phyloP scores from a whole-genome alignment of 2,113 vertebrate species.

The Lampris megalopsis region DNA sequence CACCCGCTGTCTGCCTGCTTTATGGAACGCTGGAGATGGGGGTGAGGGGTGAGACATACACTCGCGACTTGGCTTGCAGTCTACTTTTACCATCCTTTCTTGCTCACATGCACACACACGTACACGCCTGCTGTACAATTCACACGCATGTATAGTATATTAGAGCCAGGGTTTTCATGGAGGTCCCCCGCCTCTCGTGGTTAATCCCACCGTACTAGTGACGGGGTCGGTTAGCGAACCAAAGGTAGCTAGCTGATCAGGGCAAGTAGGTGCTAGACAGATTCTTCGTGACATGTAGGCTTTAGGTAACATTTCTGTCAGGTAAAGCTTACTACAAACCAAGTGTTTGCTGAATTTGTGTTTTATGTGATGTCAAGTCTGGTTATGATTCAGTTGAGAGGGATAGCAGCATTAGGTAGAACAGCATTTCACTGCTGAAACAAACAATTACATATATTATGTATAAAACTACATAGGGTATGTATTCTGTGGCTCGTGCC shows the following conservation, averaged over 20 bases:
- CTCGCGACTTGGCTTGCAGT: conserved; percentile 15
- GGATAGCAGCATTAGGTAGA: not conserved
- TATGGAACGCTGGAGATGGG: conserved; percentile 3
- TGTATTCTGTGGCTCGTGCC: no score
- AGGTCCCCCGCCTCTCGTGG: not conserved
- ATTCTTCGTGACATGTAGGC: conserved; percentile 1
- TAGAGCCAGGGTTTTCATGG: not conserved
- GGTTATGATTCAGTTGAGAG: not conserved
- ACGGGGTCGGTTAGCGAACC: not conserved
- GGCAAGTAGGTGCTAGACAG: not conserved
- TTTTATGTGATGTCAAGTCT: not conserved
- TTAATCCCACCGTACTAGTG: not conserved
- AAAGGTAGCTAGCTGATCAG: conserved; percentile 10
- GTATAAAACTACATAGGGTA: no score
- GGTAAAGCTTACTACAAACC: not conserved
- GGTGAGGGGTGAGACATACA: conserved; percentile 7
- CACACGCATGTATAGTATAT: not conserved
- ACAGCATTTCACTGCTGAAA: conserved; percentile 10
- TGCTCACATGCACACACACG: not conserved
- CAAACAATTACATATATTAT: not conserved
- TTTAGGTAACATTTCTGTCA: not conserved
- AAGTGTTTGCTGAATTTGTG: not conserved
- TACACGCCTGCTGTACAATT: not conserved
- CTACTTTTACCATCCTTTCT: conserved; percentile 32
- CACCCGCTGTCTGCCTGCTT: conserved; percentile 23